Conservation (phyloP, 2,888 invertebrate genomes). For the Operophtera brumata region DNA sequence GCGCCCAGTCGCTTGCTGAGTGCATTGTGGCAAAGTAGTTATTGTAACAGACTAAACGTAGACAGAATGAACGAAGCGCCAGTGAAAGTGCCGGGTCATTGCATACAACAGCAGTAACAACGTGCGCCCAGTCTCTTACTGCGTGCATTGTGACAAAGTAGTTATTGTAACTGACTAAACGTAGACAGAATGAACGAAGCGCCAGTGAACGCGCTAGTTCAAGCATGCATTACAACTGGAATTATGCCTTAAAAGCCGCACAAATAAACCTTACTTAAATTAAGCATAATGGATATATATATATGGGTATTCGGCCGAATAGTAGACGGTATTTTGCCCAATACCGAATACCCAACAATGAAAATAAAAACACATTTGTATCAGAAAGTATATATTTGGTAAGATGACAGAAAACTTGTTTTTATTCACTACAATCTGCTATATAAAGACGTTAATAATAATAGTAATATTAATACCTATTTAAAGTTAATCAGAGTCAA, state of each 20-base stretch:
- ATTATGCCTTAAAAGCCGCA: background rate
- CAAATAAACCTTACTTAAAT: no score
- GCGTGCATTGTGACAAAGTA: conserved; percentile 86
- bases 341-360: no score
- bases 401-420: no score
- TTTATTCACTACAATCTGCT: no score
- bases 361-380: no score
- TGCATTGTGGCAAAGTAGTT: conserved; percentile 86
- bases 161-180: conserved; percentile 51
- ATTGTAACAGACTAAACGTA: conserved; percentile 37
- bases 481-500: no score
- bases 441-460: no score
- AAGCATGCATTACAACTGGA: background rate
- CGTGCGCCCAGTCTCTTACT: conserved; percentile 81
- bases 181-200: conserved; percentile 54
- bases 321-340: no score
- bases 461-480: no score
- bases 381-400: no score
- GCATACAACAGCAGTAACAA: conserved; percentile 70
- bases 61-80: conserved; percentile 44
- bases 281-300: no score
- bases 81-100: conserved; percentile 61
- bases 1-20: conserved; percentile 83
- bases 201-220: conserved; percentile 57
- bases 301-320: no score